phyloP scores from a whole-genome alignment of 2,797 vertebrate species.

The Hemibagrus guttatus region DNA sequence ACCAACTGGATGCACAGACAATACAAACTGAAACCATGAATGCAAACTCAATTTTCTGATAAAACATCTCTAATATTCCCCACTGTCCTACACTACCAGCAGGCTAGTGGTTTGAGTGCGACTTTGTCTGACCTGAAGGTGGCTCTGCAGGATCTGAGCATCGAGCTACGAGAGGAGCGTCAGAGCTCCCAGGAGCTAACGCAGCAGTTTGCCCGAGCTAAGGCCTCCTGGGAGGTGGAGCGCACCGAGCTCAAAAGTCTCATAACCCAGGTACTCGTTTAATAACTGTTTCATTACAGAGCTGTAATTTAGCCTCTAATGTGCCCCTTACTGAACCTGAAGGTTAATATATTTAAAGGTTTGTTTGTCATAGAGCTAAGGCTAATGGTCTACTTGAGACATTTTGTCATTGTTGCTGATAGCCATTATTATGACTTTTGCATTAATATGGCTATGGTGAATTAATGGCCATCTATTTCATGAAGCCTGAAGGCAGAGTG shows the following conservation, averaged over 20 bases:
- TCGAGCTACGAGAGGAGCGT: slow-evolving; percentile 87
- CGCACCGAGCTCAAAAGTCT: slow-evolving; percentile 88
- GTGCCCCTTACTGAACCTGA: not conserved
- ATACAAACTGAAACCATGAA: not conserved
- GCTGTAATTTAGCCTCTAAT: not conserved
- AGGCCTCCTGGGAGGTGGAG: slow-evolving; percentile 96
- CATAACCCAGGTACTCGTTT: slow-evolving; percentile 78
- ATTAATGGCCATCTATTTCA: not conserved
- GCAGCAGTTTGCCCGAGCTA: slow-evolving; percentile 97
- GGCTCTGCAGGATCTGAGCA: slow-evolving; percentile 90
- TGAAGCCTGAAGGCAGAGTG: too few species aligned
- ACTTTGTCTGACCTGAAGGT: slow-evolving; percentile 90
- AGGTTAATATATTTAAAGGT: not conserved
- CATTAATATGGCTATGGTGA: not conserved
- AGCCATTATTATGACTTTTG: too few species aligned
- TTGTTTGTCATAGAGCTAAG: not conserved
- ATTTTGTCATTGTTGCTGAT: not conserved
- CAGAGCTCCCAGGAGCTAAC: slow-evolving; percentile 90
- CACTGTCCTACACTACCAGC: slow-evolving; percentile 22
- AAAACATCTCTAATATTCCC: not conserved
- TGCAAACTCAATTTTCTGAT: not conserved
- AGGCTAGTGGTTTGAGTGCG: slow-evolving; percentile 87
- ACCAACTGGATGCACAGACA: not conserved
- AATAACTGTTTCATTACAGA: not conserved
- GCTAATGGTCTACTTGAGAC: not conserved